Evolutionary conservation across 2,888 invertebrate genomes (phyloP).

Genomic region (Meloe dianella): DNA sequence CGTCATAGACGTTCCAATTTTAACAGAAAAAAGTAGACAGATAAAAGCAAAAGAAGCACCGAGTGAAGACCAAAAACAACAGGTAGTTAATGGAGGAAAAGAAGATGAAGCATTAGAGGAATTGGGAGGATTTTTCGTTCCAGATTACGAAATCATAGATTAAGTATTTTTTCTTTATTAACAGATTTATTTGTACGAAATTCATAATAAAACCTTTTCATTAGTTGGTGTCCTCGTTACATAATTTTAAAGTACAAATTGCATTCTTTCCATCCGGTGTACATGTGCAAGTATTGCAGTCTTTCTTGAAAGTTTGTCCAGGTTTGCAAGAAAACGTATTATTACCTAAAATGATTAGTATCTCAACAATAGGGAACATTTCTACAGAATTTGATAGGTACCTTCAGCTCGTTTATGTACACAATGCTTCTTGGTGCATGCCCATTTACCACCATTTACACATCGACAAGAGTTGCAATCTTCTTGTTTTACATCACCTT

Average conservation of each 20-base stretch:
- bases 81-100: no score
- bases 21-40: neutral
- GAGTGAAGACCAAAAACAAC: no score
- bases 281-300: constrained; percentile 64
- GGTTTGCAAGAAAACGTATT: constrained; percentile 47
- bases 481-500: no score
- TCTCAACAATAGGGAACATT: no score
- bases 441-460: no score
- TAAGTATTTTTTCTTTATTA: neutral
- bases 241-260: constrained; percentile 59
- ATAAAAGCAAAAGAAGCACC: neutral
- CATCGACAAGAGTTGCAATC: no score
- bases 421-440: no score
- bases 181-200: no score
- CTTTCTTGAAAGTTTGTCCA: constrained; percentile 49
- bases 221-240: no score
- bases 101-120: neutral
- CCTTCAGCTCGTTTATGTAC: neutral
- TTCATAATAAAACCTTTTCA: no score
- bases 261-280: constrained; percentile 60
- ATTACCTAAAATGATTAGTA: neutral
- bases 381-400: no score
- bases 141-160: neutral
- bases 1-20: no score
- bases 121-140: neutral